Conservation (phyloP, 2,888 invertebrate genomes). For the Rhamphomyia laevipes region DNA sequence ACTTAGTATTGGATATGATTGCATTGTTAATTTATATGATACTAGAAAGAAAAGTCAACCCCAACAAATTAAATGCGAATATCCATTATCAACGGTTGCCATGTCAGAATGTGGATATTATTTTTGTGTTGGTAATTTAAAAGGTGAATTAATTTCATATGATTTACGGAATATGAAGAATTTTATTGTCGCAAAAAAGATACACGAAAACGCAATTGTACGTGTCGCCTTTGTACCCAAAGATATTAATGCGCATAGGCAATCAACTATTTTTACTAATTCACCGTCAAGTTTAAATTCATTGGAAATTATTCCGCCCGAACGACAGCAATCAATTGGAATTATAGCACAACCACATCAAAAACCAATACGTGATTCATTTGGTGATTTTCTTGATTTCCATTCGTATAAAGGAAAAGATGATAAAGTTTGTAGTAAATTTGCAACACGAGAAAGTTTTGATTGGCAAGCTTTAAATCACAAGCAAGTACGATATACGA, state of each 20-base stretch:
- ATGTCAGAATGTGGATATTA: conserved; percentile 33
- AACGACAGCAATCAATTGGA: conserved; percentile 18
- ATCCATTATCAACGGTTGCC: conserved; percentile 31
- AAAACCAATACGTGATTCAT: conserved; percentile 26
- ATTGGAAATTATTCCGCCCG: conserved; percentile 18
- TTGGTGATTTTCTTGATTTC: conserved; percentile 32
- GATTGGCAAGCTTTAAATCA: conserved; percentile 29
- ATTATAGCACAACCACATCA: conserved; percentile 5
- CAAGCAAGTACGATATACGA: conserved; percentile 2
- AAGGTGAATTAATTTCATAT: conserved; percentile 33
- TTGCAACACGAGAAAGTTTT: conserved; percentile 27
- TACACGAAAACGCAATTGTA: conserved; percentile 27
- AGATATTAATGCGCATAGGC: conserved; percentile 16
- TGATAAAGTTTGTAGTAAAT: conserved; percentile 25
- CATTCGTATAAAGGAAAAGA: conserved; percentile 20
- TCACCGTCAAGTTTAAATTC: conserved; percentile 9
- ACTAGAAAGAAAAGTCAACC: conserved; percentile 27
- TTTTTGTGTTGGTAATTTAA: conserved; percentile 33
- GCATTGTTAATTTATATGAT: conserved; percentile 34
- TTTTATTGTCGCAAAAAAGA: conserved; percentile 22
- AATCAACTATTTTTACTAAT: conserved; percentile 10
- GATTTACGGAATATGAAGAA: conserved; percentile 23
- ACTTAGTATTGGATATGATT: conserved; percentile 35
- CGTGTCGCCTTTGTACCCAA: conserved; percentile 30
- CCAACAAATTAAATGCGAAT: conserved; percentile 21